Evolutionary conservation across 2,888 invertebrate species (phyloP), one percentile per base, ranked within the genome.

Genomic region (Hydroisotoma schaefferi): DNA sequence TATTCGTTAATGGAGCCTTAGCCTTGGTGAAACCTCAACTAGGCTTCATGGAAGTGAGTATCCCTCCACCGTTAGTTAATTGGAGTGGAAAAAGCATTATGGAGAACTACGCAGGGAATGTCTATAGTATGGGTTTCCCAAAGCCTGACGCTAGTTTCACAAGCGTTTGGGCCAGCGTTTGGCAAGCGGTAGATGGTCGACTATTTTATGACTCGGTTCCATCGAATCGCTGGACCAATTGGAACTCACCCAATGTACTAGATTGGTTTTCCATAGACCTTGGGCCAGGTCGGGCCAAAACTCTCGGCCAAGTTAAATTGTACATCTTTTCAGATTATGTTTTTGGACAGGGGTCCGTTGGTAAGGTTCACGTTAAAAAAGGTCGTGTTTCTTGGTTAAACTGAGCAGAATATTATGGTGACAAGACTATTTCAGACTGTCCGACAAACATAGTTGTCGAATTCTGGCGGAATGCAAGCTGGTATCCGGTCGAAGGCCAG

Each of bases 231-330:
- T 65, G 65, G 65, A 63, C 53, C 18, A 65, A 62, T 53, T 65
- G 22, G 20, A 55, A 29, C 2, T 60, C 59, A 33, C 54, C 48
- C 1, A 63, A 59, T 53, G 44, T 47, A 1, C 22, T 44, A 12
- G 70, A 70, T 44, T 70, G 70, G 70, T 64, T 63, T 43, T 57
- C 64, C 1, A 23, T 70, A 10, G 63, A 70, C 55, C 68, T 70
- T 59, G 70, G 70, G n/a, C 70, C 70, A 10, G 70, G 70, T 8
- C 57, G 68, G 49, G 23, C 12, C 1, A 67, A 61, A 51, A 59
- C 43, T 0, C 48, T 70, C 15, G 52, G 54, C 43, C 57, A 61
- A 43, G 59, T 70, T 29, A 67, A 68, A 47, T 23, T 68, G 18
- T 68, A 70, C 55, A 46, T 70, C n/a, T 70, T 64, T 29, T 70